Percentiles rank a stretch among this genome's conserved stretches.
Conservation (phyloP, 1,140 invertebrate species). For the Bombus soroeensis region DNA sequence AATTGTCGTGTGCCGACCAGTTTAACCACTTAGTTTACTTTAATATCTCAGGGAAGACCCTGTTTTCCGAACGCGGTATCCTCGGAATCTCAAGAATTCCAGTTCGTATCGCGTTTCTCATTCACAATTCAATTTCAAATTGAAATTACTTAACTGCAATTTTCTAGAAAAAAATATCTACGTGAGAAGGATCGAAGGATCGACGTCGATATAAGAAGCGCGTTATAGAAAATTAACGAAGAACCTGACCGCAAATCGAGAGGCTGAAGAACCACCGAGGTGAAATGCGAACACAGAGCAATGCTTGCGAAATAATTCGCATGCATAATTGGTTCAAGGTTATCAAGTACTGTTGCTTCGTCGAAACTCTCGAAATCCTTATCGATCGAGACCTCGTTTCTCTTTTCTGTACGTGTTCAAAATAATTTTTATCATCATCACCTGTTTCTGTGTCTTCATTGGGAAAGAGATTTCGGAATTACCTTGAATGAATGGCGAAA, state of each 20-base stretch:
- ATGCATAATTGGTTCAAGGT: constrained; percentile 70
- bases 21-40: constrained; percentile 37
- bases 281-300: constrained; percentile 45
- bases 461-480: not conserved
- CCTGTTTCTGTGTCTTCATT: not conserved
- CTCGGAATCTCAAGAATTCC: not conserved
- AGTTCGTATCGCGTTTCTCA: not conserved
- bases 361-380: not conserved
- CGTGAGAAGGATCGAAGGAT: not conserved
- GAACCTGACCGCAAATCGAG: not conserved
- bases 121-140: not conserved
- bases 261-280: not conserved
- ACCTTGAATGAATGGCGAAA: not conserved
- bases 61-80: not conserved
- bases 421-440: constrained; percentile 21
- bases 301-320: constrained; percentile 59
- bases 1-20: constrained; percentile 36
- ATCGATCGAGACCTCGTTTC: not conserved
- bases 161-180: not conserved
- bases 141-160: not conserved
- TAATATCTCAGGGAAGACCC: not conserved
- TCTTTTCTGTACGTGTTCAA: not conserved
- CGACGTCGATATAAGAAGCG: not conserved
- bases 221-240: not conserved
- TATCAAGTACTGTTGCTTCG: constrained; percentile 63